Conservation (phyloP, 2,797 vertebrate genomes). For the Sebastes reedi region DNA sequence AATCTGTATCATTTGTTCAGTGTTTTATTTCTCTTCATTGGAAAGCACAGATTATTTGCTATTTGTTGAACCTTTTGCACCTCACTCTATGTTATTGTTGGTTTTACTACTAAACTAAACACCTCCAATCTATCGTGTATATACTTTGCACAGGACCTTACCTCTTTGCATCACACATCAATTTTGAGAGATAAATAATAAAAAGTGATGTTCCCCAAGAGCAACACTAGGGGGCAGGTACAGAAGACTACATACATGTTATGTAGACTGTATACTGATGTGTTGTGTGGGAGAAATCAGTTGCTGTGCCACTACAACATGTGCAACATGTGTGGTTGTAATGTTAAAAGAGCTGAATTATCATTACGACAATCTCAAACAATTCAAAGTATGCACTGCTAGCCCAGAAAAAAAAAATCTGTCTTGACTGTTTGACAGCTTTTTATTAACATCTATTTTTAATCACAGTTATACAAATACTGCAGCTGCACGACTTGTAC, state of each 20-base stretch:
- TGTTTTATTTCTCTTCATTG: not conserved
- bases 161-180: not conserved
- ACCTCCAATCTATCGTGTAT: not conserved
- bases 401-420: not conserved
- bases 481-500: not conserved
- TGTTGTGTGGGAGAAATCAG: not conserved
- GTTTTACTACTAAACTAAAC: not conserved
- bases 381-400: not conserved
- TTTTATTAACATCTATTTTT: not conserved
- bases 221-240: slow-evolving; percentile 41
- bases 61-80: not conserved
- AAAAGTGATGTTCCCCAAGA: not conserved
- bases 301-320: not conserved
- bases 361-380: not conserved
- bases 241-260: not conserved
- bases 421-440: not conserved
- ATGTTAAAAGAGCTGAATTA: not conserved
- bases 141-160: not conserved
- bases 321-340: not conserved
- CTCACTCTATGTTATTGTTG: not conserved
- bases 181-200: not conserved
- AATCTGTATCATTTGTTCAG: not conserved
- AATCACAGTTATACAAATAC: slow-evolving; percentile 6
- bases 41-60: not conserved
- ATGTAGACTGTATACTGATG: not conserved